Conservation (phyloP, 2,888 invertebrate genomes). For the Amitus sp. region DNA sequence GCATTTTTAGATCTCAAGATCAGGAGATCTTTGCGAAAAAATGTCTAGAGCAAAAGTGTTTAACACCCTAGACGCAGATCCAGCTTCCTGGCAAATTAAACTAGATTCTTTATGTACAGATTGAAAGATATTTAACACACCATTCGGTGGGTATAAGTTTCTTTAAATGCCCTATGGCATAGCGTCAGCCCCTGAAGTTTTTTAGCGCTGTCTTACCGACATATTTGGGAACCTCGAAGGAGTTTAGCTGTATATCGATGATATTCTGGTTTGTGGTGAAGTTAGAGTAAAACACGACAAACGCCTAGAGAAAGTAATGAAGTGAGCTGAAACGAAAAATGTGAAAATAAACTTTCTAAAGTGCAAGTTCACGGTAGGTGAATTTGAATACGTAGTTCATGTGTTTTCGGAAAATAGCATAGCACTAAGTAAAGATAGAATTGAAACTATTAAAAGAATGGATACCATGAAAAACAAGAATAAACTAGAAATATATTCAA, state of each 20-base stretch:
- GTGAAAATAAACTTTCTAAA: conserved; percentile 33
- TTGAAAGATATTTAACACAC: conserved; percentile 47
- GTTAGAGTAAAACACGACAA: conserved; percentile 17
- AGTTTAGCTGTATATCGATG: conserved; percentile 46
- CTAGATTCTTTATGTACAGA: no score
- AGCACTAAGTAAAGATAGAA: conserved; percentile 20
- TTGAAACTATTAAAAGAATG: conserved; percentile 35
- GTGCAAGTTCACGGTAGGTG: conserved; percentile 19
- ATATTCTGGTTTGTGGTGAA: conserved; percentile 44
- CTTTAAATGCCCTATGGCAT: conserved; percentile 48
- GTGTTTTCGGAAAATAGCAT: conserved; percentile 31
- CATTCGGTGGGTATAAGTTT: conserved; percentile 49
- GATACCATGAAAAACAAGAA: conserved; percentile 14
- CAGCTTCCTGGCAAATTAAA: no score
- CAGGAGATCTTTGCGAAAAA: no score
- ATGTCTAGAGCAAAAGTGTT: no score
- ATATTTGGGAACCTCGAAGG: conserved; percentile 44
- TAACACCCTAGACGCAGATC: no score
- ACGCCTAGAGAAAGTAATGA: conserved; percentile 21
- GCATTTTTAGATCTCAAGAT: no score
- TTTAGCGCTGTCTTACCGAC: conserved; percentile 40
- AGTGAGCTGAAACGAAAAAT: conserved; percentile 15
- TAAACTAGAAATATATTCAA: conserved; percentile 24
- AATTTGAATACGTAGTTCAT: conserved; percentile 31
- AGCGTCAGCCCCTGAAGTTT: conserved; percentile 46